Evolutionary conservation across 1,140 invertebrate genomes (phyloP).

Genomic region (Bombus pyrosoma): DNA sequence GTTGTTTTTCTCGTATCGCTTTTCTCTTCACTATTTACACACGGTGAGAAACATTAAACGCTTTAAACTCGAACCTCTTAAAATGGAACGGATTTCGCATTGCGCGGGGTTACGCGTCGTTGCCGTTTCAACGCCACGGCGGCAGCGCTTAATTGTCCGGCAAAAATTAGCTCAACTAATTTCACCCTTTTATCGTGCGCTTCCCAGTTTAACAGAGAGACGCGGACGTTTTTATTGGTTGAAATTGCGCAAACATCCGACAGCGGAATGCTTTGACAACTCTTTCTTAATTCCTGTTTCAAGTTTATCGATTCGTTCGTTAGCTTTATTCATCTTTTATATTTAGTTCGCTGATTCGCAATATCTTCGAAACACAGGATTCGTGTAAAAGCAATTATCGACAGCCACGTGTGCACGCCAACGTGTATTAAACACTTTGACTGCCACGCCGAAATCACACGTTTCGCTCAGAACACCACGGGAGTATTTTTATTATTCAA

Average conservation of each 20-base stretch:
- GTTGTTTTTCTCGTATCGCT: not conserved
- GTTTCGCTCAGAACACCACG: too few relatives aligned
- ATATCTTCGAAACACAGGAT: too few relatives aligned
- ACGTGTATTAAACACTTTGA: too few relatives aligned
- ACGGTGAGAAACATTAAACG: constrained; percentile 24
- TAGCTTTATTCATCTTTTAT: not conserved
- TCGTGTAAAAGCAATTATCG: too few relatives aligned
- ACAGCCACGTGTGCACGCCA: too few relatives aligned
- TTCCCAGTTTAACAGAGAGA: not conserved
- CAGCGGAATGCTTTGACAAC: not conserved
- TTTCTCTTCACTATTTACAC: not conserved
- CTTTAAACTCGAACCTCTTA: constrained; percentile 32
- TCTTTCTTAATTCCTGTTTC: not conserved
- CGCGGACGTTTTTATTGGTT: not conserved
- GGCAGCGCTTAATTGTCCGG: constrained; percentile 15
- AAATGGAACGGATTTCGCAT: constrained; percentile 54
- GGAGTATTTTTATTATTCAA: too few relatives aligned
- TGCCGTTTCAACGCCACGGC: not conserved
- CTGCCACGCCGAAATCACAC: too few relatives aligned
- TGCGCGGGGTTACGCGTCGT: constrained; percentile 34
- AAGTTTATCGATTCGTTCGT: not conserved
- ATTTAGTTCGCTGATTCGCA: too few relatives aligned
- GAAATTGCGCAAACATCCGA: not conserved
- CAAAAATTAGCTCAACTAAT: constrained; percentile 25
- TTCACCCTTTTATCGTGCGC: not conserved